phyloP scores from a whole-genome alignment of 2,888 invertebrate genomes.

The Oligia strigilis region DNA sequence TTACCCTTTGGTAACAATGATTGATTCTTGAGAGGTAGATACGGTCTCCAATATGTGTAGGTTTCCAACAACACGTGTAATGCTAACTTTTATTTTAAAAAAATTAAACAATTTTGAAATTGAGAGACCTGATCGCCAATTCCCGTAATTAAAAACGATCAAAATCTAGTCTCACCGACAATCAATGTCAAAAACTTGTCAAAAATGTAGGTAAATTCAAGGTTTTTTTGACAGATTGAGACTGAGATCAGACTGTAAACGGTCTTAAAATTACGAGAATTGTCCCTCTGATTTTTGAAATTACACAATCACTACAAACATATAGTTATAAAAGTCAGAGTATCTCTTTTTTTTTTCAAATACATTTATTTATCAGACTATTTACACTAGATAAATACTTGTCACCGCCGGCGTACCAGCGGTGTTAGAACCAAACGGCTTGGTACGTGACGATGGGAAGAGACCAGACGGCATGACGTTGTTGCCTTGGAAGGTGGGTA shows the following conservation, averaged over 20 bases:
- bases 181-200: neutral
- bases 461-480: too few species aligned
- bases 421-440: too few species aligned
- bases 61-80: neutral
- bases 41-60: neutral
- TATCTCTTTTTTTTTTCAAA: too few species aligned
- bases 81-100: neutral
- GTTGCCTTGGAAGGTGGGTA: too few species aligned
- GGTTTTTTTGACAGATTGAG: neutral
- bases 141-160: neutral
- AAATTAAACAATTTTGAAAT: neutral
- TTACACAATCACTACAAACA: neutral
- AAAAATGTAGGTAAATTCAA: neutral
- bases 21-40: constrained; percentile 13
- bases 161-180: neutral
- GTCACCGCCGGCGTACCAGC: too few species aligned
- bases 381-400: too few species aligned
- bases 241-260: neutral
- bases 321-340: neutral
- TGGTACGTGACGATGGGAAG: too few species aligned
- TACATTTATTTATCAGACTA: too few species aligned
- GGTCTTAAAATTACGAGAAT: neutral
- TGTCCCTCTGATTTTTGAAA: neutral
- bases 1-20: constrained; percentile 26
- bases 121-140: neutral